These are phyloP conservation scores for Mallotus villosus DNA, from an alignment of 2,797 vertebrate genomes.

Conservation along the genomic window DNA sequence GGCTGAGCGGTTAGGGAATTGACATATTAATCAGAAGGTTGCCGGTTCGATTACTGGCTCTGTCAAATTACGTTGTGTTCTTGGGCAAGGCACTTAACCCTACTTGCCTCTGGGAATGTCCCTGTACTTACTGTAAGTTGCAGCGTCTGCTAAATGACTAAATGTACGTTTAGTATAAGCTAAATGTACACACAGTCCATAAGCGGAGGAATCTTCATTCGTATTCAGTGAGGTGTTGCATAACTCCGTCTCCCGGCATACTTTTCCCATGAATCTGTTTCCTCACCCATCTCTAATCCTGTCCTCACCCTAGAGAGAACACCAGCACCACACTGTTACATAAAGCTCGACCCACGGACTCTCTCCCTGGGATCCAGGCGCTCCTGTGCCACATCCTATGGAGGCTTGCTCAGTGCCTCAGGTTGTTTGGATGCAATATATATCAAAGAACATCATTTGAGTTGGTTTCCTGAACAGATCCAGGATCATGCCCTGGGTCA, in stretches of 20 bases:
- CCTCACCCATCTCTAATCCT: constrained; percentile 32
- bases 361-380: background rate
- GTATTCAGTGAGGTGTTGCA: constrained; percentile 20
- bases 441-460: background rate
- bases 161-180: background rate
- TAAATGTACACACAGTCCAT: too few species aligned
- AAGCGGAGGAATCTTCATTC: too few species aligned
- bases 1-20: too few species aligned
- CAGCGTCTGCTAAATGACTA: too few species aligned
- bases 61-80: too few species aligned
- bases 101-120: too few species aligned
- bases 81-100: too few species aligned
- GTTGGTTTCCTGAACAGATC: background rate
- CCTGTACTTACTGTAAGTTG: too few species aligned
- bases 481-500: background rate
- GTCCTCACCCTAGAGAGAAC: constrained; percentile 18
- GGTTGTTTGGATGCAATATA: background rate
- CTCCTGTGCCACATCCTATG: background rate
- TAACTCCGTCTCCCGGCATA: constrained; percentile 11
- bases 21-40: too few species aligned
- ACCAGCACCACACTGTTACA: background rate
- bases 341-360: background rate
- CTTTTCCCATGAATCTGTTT: constrained; percentile 41
- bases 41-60: too few species aligned
- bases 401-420: background rate